These are phyloP conservation scores for Sylvia borin DNA, from an alignment of 2,797 vertebrate species.

Conservation along the genomic window DNA sequence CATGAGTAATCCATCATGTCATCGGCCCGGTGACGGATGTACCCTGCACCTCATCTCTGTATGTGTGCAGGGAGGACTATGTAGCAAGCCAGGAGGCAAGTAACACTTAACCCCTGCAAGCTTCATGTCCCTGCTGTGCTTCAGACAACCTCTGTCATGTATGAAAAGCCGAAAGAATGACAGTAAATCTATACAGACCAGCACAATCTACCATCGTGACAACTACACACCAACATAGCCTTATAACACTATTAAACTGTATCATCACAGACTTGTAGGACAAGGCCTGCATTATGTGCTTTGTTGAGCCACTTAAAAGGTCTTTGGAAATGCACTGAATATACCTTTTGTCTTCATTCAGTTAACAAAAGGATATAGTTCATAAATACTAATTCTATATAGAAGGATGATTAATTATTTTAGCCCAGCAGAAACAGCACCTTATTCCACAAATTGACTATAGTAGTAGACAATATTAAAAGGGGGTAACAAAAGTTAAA, in stretches of 20 bases:
- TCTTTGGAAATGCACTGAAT: slow-evolving; percentile 15
- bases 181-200: slow-evolving; percentile 86
- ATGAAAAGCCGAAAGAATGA: slow-evolving; percentile 76
- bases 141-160: slow-evolving; percentile 79
- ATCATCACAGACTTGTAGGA: slow-evolving; percentile 75
- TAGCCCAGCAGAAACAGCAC: not conserved
- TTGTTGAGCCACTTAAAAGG: slow-evolving; percentile 56
- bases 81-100: slow-evolving; percentile 79
- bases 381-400: slow-evolving; percentile 9
- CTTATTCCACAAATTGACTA: not conserved
- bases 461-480: not conserved
- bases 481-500: not conserved
- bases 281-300: slow-evolving; percentile 64
- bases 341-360: slow-evolving; percentile 14
- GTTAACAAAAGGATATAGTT: slow-evolving; percentile 3
- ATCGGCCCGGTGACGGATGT: slow-evolving; percentile 79
- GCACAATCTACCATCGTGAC: slow-evolving; percentile 78
- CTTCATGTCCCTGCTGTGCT: slow-evolving; percentile 74
- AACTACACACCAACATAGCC: slow-evolving; percentile 74
- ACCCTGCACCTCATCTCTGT: slow-evolving; percentile 75
- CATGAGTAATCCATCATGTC: slow-evolving; percentile 88
- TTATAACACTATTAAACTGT: slow-evolving; percentile 74
- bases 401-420: not conserved
- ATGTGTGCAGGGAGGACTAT: slow-evolving; percentile 76
- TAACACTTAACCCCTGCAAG: slow-evolving; percentile 82